Base-by-base conservation (phyloP, 2,113 vertebrate species). In the Corydoras sp. region DNA sequence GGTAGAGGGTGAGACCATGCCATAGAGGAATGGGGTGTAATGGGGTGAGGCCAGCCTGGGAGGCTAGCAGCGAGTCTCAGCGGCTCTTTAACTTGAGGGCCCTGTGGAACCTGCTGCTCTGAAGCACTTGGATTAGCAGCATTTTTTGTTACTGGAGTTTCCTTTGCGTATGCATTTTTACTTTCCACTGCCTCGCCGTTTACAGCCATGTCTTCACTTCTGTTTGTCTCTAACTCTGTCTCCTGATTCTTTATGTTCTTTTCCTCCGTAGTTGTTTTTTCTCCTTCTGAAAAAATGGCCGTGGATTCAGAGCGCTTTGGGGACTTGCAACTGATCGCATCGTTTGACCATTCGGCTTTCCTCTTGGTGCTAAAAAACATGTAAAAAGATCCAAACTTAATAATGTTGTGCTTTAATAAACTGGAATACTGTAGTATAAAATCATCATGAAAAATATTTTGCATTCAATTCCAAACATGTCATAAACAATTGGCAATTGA, bases 301-400 rank as follows among this genome's bases (percentile, higher is more conserved):
- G 58, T 10, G 15, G 43, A 7, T 59, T 30, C 32, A 12, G 72
- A 58, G 71, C 5, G 11, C 13, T 69, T 65, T 31, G 72, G 55
- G 10, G 14, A 58, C 69, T 77, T 85, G 73, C 83, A 87, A 43
- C 53, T 71, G 32, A 30, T 32, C 53, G 6, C 3, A 56, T 30
- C 62, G 14, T 73, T 3, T 18, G 68, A 58, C 32, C 62, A 69
- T 63, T 67, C 69, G 15, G 75, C 43, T 75, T 84, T 86, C 75
- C 82, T 83, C 69, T 80, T 87, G 64, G n/a, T 58, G 63, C 84
- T 89, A 30, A 43, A 14, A 53, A 50, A 72, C 71, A 11, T 73
- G 55, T 72, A 10, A 71, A 10, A 14, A 15, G 10, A 14, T n/a
- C 6, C 14, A n/a, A n/a, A n/a, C 15, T 43, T 43, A 43, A 43